These are phyloP conservation scores for Gonioctena quinquepunctata DNA, from an alignment of 1,140 invertebrate genomes.

Conservation along the genomic window DNA sequence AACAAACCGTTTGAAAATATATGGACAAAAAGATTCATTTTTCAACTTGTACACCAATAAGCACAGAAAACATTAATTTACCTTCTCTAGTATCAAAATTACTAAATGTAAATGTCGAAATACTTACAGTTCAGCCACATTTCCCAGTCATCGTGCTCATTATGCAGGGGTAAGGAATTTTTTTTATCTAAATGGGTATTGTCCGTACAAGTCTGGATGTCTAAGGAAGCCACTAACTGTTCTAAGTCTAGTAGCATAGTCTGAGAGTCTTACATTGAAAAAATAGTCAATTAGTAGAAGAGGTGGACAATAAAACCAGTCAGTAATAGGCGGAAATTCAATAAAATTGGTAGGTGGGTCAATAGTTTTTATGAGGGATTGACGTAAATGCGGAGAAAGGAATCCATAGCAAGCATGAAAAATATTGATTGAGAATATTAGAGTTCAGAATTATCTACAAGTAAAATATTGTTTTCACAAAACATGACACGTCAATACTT, in stretches of 20 bases:
- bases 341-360: neutral
- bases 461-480: neutral
- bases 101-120: too few species aligned
- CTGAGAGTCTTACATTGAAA: conserved; percentile 35
- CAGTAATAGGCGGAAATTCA: neutral
- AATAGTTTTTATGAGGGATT: conserved; percentile 36
- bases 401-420: conserved; percentile 47
- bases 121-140: conserved; percentile 52
- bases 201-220: conserved; percentile 33
- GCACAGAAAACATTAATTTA: too few species aligned
- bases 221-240: conserved; percentile 48
- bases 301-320: neutral
- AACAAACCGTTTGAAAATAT: too few species aligned
- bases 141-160: conserved; percentile 48
- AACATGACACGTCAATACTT: neutral
- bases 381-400: conserved; percentile 29
- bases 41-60: too few species aligned
- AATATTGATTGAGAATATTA: conserved; percentile 29
- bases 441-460: conserved; percentile 9
- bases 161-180: conserved; percentile 18
- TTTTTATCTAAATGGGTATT: conserved; percentile 15
- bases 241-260: conserved; percentile 50
- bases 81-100: too few species aligned
- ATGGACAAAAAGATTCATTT: too few species aligned
- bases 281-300: neutral